Percentiles rank a stretch among this genome's conserved stretches.
Evolutionary conservation across 2,113 vertebrate genomes (phyloP).

Genomic region (Pterocles orientalis): DNA sequence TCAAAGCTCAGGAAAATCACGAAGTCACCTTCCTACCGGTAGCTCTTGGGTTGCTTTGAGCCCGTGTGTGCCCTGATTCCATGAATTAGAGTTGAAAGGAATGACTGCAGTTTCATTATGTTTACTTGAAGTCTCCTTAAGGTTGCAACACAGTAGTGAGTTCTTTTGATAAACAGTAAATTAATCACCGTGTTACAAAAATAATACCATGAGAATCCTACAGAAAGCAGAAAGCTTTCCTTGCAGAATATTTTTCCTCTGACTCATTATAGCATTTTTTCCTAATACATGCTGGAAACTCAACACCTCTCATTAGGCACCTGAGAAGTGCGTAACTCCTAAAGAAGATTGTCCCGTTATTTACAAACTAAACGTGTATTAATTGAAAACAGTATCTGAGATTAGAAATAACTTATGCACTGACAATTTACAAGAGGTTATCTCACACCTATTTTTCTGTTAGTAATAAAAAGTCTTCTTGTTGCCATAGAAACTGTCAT

Average conservation of each 20-base stretch:
- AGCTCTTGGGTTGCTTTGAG: slow-evolving; percentile 7
- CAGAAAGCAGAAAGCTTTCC: not conserved
- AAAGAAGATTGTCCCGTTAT: not conserved
- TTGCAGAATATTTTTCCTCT: not conserved
- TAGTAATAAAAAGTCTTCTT: slow-evolving; percentile 53
- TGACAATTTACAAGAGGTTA: slow-evolving; percentile 25
- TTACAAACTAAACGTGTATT: not conserved
- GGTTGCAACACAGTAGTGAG: not conserved
- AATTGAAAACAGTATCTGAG: slow-evolving; percentile 1
- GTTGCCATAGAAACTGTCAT: slow-evolving; percentile 68
- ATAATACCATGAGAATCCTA: not conserved
- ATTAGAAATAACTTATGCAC: slow-evolving; percentile 22
- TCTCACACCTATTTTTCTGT: slow-evolving; percentile 52
- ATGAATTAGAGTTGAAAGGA: slow-evolving; percentile 7
- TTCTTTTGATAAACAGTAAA: not conserved
- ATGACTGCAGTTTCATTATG: not conserved
- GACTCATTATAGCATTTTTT: not conserved
- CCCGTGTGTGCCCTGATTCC: not conserved
- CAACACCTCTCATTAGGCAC: not conserved
- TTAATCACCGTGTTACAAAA: not conserved
- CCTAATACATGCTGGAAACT: not conserved
- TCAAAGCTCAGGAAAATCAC: not conserved
- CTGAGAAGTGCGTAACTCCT: not conserved
- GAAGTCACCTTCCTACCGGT: not conserved
- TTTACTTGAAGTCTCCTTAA: not conserved